A percentile compares a stretch with the other conserved stretches of the same genome.
Conservation (phyloP, 2,888 invertebrate species). For the Agrochola macilenta region DNA sequence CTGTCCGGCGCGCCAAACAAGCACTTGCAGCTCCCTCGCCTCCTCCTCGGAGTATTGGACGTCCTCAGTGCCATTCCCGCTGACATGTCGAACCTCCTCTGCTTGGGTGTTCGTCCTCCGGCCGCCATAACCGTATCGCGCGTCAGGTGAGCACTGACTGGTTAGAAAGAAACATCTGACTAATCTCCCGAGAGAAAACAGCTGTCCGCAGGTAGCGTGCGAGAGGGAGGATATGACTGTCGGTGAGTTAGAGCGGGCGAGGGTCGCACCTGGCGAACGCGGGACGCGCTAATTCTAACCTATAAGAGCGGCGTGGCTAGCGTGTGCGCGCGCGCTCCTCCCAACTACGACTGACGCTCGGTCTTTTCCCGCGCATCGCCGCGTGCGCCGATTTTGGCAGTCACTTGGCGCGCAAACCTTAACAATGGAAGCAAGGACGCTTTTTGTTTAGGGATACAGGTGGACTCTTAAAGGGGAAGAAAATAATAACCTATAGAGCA, state of each 20-base stretch:
- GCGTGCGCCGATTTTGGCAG: constrained; percentile 87
- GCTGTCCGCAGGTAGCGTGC: constrained; percentile 86
- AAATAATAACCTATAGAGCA: constrained; percentile 59
- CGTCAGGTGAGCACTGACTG: constrained; percentile 88
- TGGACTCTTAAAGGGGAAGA: constrained; percentile 83
- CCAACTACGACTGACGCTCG: constrained; percentile 79
- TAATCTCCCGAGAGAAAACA: constrained; percentile 90
- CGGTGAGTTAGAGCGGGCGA: constrained; percentile 80
- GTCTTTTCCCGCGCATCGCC: constrained; percentile 85
- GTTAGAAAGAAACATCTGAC: constrained; percentile 90
- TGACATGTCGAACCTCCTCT: constrained; percentile 85
- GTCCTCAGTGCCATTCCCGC: constrained; percentile 82
- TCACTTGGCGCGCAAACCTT: constrained; percentile 89
- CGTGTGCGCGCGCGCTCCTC: constrained; percentile 82
- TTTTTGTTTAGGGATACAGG: constrained; percentile 88
- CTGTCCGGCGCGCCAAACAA: constrained; percentile 91
- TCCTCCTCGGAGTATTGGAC: constrained; percentile 82
- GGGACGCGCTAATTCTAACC: constrained; percentile 89
- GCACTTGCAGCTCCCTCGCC: constrained; percentile 90
- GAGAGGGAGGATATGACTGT: constrained; percentile 75
- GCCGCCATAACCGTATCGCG: constrained; percentile 82
- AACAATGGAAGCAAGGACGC: constrained; percentile 88
- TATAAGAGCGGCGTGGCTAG: constrained; percentile 79
- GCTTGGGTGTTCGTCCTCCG: constrained; percentile 88
- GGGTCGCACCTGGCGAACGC: constrained; percentile 85